phyloP scores from a whole-genome alignment of 2,113 vertebrate species.

The Eulemur rufifrons region DNA sequence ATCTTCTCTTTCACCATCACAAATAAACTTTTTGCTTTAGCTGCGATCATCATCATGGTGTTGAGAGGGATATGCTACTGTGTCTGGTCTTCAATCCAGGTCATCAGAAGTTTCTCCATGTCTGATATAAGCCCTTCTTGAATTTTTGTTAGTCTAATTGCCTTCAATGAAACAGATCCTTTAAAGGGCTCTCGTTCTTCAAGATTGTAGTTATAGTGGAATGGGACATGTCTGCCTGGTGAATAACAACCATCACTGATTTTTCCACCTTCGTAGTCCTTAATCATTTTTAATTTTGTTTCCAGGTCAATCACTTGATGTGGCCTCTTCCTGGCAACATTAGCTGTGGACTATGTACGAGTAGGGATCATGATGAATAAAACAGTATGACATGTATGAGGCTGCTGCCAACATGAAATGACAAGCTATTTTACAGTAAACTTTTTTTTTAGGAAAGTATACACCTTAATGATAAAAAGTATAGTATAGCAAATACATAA shows the following conservation, averaged over 20 bases:
- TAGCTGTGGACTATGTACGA: not conserved
- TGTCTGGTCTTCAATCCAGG: not conserved
- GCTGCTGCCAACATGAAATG: not conserved
- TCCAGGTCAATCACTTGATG: not conserved
- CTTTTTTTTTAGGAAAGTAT: not conserved
- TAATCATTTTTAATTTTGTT: not conserved
- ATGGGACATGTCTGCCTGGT: not conserved
- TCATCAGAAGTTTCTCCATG: not conserved
- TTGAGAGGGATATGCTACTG: not conserved
- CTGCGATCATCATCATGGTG: not conserved
- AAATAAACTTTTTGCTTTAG: not conserved
- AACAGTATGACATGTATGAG: not conserved
- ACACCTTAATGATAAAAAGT: not conserved
- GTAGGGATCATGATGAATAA: not conserved
- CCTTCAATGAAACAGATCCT: not conserved
- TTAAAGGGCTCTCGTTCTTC: not conserved
- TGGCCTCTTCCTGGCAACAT: not conserved
- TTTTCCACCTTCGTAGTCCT: not conserved
- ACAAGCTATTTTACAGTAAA: not conserved
- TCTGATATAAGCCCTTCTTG: not conserved
- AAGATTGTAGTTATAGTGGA: not conserved
- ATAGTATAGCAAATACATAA: not conserved
- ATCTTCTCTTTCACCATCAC: not conserved
- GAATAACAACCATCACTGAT: not conserved
- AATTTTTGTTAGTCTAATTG: not conserved